Percentiles rank a stretch among this genome's conserved stretches.
Conservation (phyloP, 2,888 invertebrate genomes). For the Trisateles emortualis region DNA sequence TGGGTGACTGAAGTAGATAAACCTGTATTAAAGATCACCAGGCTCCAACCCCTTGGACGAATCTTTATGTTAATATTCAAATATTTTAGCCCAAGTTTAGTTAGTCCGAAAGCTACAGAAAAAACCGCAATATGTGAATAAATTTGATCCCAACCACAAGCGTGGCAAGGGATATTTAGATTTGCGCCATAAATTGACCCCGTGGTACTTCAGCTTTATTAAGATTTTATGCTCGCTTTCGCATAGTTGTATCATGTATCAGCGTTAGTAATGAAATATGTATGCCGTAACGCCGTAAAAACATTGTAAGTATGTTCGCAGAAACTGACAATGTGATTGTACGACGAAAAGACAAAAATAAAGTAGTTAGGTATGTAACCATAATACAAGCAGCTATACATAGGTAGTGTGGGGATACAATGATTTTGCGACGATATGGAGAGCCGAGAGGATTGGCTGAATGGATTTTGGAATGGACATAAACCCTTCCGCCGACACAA, state of each 20-base stretch:
- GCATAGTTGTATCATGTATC: constrained; percentile 52
- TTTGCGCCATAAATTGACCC: constrained; percentile 47
- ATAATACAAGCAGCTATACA: no score
- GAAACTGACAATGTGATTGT: constrained; percentile 28
- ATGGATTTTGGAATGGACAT: constrained; percentile 30
- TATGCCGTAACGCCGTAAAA: constrained; percentile 55
- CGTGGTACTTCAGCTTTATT: constrained; percentile 51
- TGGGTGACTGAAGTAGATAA: no score
- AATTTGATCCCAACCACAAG: constrained; percentile 35
- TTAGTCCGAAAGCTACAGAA: constrained; percentile 35
- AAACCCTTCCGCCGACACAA: constrained; percentile 41
- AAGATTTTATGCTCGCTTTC: constrained; percentile 56
- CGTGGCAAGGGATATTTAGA: constrained; percentile 45
- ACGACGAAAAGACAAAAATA: constrained; percentile 15
- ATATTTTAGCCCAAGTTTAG: constrained; percentile 2
- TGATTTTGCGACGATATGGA: constrained; percentile 30
- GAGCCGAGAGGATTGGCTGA: constrained; percentile 20
- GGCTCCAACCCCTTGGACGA: no score
- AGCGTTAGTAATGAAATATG: constrained; percentile 60
- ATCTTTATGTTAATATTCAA: not conserved
- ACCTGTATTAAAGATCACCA: no score
- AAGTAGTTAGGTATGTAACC: constrained; percentile 11
- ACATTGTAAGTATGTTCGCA: constrained; percentile 38
- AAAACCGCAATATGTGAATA: constrained; percentile 40
- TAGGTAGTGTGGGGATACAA: no score